Percentiles rank a stretch among this genome's conserved stretches.
Evolutionary conservation across 1,140 invertebrate genomes (phyloP).

Genomic region (Carcinoscorpius rotundicauda): DNA sequence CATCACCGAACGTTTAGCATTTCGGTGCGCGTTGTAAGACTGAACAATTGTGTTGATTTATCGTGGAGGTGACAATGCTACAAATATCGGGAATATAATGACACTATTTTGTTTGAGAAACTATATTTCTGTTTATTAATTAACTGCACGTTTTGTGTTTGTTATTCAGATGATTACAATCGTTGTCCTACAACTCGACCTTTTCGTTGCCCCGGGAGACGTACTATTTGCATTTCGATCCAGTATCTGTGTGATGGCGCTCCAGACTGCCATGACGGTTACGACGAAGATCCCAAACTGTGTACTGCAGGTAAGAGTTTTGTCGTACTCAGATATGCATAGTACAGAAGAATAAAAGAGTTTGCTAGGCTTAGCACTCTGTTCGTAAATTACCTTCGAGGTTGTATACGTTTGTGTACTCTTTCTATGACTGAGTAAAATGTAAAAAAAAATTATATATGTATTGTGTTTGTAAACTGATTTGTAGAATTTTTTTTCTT

Average conservation of each 20-base stretch:
- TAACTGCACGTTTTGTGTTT: neutral
- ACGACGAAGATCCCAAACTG: conserved; percentile 72
- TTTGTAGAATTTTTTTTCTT: too few species aligned
- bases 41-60: too few species aligned
- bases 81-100: too few species aligned
- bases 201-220: conserved; percentile 85
- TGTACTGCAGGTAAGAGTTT: conserved; percentile 72
- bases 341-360: neutral
- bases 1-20: too few species aligned
- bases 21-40: too few species aligned
- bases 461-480: too few species aligned
- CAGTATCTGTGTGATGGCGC: conserved; percentile 75
- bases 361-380: neutral
- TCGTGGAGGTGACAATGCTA: too few species aligned
- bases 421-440: too few species aligned
- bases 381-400: neutral
- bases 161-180: conserved; percentile 23
- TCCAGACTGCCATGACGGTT: conserved; percentile 86
- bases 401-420: neutral
- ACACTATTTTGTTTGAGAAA: too few species aligned
- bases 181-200: conserved; percentile 47
- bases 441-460: too few species aligned
- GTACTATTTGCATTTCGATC: conserved; percentile 79
- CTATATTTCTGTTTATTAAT: too few species aligned
- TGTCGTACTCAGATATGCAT: neutral